Percentiles rank a stretch among this genome's conserved stretches.
phyloP scores from a whole-genome alignment of 2,113 vertebrate genomes.

The Sturnira hondurensis region DNA sequence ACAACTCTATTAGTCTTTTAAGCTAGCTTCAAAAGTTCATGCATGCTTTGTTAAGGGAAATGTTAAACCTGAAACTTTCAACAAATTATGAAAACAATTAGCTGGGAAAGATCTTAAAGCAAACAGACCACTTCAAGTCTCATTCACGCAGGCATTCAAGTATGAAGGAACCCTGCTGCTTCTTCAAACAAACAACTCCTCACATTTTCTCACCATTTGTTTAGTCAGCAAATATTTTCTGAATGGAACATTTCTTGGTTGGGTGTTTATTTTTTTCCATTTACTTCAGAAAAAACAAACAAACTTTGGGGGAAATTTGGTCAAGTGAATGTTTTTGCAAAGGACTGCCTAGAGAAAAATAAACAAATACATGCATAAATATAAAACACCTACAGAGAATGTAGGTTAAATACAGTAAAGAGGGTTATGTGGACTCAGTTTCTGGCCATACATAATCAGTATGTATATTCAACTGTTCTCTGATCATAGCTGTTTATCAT shows the following conservation, averaged over 20 bases:
- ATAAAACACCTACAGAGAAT: background rate
- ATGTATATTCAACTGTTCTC: background rate
- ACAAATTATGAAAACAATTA: conserved; percentile 54
- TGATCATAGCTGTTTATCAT: background rate
- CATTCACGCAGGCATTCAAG: background rate
- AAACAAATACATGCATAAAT: background rate
- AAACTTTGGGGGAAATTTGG: background rate
- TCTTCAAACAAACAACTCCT: conserved; percentile 28
- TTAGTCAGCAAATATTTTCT: conserved; percentile 54
- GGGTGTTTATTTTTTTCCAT: background rate
- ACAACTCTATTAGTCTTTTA: background rate
- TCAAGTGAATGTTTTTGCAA: background rate
- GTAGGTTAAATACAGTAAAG: background rate
- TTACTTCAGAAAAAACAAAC: conserved; percentile 26
- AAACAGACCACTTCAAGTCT: background rate
- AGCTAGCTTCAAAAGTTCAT: background rate
- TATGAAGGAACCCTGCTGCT: background rate
- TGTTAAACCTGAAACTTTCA: conserved; percentile 37
- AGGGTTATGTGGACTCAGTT: background rate
- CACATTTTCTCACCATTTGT: conserved; percentile 4
- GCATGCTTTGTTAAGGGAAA: background rate
- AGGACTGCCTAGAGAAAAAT: background rate
- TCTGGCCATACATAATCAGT: background rate
- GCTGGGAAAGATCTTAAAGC: background rate
- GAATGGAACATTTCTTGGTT: background rate